These are phyloP conservation scores for Fistularia tabacaria DNA, from an alignment of 2,797 vertebrate species.

Conservation along the genomic window DNA sequence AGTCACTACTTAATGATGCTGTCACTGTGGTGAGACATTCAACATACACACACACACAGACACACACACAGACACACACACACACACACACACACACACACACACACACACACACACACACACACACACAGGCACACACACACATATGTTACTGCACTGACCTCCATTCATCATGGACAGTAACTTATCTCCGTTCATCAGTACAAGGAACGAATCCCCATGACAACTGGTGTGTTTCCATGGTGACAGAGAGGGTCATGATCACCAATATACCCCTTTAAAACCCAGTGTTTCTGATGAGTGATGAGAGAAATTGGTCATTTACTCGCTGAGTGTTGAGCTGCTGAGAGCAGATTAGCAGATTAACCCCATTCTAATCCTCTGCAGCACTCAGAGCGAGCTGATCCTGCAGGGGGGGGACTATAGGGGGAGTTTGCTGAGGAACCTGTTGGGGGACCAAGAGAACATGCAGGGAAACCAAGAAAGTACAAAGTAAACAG, in stretches of 20 bases:
- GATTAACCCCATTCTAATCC: constrained; percentile 39
- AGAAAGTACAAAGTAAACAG: too few species aligned
- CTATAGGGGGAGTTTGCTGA: not conserved
- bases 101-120: not conserved
- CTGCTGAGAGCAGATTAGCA: constrained; percentile 45
- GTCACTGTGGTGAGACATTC: constrained; percentile 87
- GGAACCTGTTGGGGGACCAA: too few species aligned
- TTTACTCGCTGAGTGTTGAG: constrained; percentile 16
- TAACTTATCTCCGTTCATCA: too few species aligned
- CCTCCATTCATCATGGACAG: too few species aligned
- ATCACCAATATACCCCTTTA: too few species aligned
- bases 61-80: not conserved
- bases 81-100: constrained; percentile 2
- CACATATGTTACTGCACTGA: not conserved
- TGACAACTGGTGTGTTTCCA: too few species aligned
- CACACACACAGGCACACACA: not conserved
- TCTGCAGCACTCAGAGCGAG: constrained; percentile 48
- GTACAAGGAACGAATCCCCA: too few species aligned
- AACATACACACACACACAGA: constrained; percentile 11
- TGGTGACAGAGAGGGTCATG: too few species aligned
- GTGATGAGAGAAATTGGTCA: constrained; percentile 4
- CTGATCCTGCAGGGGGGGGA: constrained; percentile 43
- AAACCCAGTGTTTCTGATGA: too few species aligned
- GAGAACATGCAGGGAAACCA: too few species aligned
- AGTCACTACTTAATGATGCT: constrained; percentile 92